Base-by-base conservation (phyloP, 1,140 invertebrate species). In the Pteromalus puparum region DNA sequence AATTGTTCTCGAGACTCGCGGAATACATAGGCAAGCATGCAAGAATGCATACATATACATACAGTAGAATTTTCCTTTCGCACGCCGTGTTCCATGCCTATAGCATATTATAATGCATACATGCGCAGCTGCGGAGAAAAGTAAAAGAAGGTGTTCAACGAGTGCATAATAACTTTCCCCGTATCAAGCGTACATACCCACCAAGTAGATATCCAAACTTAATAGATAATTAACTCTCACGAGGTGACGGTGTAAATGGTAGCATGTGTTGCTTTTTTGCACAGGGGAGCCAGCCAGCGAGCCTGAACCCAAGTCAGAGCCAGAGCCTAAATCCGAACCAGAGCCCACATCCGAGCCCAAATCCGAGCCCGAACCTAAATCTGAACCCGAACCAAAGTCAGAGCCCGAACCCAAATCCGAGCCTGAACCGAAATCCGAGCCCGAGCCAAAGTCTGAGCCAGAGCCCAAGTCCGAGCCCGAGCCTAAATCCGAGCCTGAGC, bases 201-300 rank as follows among this genome's bases (percentile, higher is more conserved):
- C 67, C 5, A 26, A 76, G 72, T 85, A 85, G 73, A 72, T n/a
- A 48, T 68, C 13, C 21, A 85, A 74, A 81, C 74, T 74, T 78
- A 73, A 75, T 80, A 81, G 28, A 42, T 70, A 83, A 75, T 61
- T 81, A 84, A 85, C 78, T 78, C 78, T 78, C 89, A 90, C 90
- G 83, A 84, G 92, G 92, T 93, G 92, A 91, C 88, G 92, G 91
- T 89, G 88, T 92, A 90, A 91, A 87, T 89, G 91, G 91, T 90
- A 87, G 93, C 91, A 92, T 91, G 90, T 89, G 89, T 93, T 93
- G 92, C 92, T 93, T 93, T 93, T 90, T 92, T 93, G 91, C 91
- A 92, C 91, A 93, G 92, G 92, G 88, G 89, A 90, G 91, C 87
- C 94, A 73, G 88, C 85, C 67, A 85, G 92, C 89, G 89, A 92